Base-by-base conservation (phyloP, 2,888 invertebrate species). In the Frankliniella intonsa region DNA sequence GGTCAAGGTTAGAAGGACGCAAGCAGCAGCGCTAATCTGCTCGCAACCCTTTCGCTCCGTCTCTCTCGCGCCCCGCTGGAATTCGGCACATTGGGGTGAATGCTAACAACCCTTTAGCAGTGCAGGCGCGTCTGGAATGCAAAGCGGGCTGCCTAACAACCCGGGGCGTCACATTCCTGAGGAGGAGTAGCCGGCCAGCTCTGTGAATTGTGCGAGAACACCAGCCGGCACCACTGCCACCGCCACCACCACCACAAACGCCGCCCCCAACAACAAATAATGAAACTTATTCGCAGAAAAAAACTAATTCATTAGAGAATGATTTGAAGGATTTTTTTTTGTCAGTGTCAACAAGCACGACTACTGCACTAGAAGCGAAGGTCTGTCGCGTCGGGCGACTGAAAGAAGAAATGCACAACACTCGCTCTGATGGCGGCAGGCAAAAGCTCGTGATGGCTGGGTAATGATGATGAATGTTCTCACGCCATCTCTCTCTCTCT, bases 111-210 rank as follows among this genome's bases (percentile, higher is more conserved):
- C 62, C 62, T 7, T 17, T n/a, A 22, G 69, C 69, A 25, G 9
- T 55, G 11, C 25, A 22, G 69, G 69, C 25, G 25, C 69, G 25
- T 22, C 22, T 12, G 69, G 69, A 76, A 76, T 76, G 69, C 22
- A 8, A 25, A 8, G 69, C 69, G 69, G 69, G 69, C 22, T 76
- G 69, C 69, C 69, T 76, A 76, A 76, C 38, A 38, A 5, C 38
- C 69, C 69, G 25, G 25, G 69, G 69, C 69, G 69, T 76, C 69
- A 76, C 69, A 76, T 76, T 76, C 69, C 69, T 62, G 62, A n/a
- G 62, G n/a, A 62, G 62, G 62, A n/a, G 17, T 62, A 12, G 69
- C 25, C 38, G 38, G 3, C 38, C 38, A 38, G 38, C 38, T 38
- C 38, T 38, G 38, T 5, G 38, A 38, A 38, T 38, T 38, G 38